Conservation (phyloP, 2,113 vertebrate genomes). For the Gnathonemus longibarbis region DNA sequence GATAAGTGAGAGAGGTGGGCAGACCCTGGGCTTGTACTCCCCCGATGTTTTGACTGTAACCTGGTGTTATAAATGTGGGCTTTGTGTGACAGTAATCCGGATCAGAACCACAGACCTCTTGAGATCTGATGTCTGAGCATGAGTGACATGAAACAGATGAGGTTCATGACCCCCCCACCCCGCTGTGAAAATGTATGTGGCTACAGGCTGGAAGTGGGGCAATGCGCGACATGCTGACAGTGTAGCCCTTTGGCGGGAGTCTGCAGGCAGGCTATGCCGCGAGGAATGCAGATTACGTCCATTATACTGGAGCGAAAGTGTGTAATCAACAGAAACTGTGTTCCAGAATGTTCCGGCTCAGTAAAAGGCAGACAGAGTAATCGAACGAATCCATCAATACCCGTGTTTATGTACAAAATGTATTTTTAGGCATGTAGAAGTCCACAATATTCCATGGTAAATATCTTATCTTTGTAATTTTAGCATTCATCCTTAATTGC, state of each 20-base stretch:
- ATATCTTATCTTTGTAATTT: not conserved
- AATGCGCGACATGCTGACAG: not conserved
- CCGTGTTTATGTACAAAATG: not conserved
- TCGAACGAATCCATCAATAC: not conserved
- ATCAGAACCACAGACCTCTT: constrained; percentile 4
- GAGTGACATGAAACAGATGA: constrained; percentile 10
- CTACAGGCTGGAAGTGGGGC: not conserved
- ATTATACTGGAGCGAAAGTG: not conserved
- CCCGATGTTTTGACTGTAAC: not conserved
- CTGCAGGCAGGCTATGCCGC: not conserved
- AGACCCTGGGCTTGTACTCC: not conserved
- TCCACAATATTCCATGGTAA: not conserved
- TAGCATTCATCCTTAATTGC: not conserved
- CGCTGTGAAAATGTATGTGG: not conserved
- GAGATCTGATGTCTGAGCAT: constrained; percentile 4
- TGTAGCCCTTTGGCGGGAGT: not conserved
- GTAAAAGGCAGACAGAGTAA: not conserved
- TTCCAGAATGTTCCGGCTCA: not conserved
- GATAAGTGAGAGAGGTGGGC: not conserved
- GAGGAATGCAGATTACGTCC: not conserved
- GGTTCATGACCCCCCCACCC: not conserved
- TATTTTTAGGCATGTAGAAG: not conserved
- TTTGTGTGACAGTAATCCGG: not conserved
- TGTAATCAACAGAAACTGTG: not conserved
- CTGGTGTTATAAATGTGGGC: not conserved